These are phyloP conservation scores for Caenorhabditis latens DNA, from an alignment of 1,140 invertebrate species.

Conservation along the genomic window DNA sequence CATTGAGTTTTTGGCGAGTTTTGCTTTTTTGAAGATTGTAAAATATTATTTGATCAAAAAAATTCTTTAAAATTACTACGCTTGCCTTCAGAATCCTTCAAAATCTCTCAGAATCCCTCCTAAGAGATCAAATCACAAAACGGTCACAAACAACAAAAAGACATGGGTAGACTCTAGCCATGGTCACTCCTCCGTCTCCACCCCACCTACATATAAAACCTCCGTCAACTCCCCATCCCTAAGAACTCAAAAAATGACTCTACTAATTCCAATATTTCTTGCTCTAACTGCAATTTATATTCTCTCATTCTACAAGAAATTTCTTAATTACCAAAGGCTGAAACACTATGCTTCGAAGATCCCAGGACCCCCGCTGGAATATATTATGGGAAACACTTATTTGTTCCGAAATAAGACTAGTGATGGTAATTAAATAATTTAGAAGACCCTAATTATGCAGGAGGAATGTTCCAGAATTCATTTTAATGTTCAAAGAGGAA, in stretches of 20 bases:
- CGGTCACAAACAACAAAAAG: no score
- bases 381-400: background rate
- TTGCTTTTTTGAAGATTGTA: no score
- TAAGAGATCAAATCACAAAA: no score
- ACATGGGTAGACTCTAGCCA: no score
- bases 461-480: background rate
- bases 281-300: background rate
- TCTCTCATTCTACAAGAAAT: background rate
- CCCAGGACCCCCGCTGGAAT: background rate
- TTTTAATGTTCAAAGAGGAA: background rate
- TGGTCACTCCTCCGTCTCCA: no score
- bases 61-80: no score
- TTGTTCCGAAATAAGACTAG: background rate
- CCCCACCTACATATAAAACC: no score
- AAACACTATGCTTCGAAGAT: constrained; percentile 6
- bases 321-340: background rate
- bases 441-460: background rate
- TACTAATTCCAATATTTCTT: background rate
- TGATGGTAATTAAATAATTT: background rate
- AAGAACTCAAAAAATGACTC: background rate
- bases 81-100: no score
- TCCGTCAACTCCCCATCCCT: no score
- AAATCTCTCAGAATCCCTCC: no score
- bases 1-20: no score
- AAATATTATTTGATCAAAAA: no score